A percentile compares a stretch with the other conserved stretches of the same genome.
Conservation (phyloP, 2,797 vertebrate species). For the Vireo griseus region DNA sequence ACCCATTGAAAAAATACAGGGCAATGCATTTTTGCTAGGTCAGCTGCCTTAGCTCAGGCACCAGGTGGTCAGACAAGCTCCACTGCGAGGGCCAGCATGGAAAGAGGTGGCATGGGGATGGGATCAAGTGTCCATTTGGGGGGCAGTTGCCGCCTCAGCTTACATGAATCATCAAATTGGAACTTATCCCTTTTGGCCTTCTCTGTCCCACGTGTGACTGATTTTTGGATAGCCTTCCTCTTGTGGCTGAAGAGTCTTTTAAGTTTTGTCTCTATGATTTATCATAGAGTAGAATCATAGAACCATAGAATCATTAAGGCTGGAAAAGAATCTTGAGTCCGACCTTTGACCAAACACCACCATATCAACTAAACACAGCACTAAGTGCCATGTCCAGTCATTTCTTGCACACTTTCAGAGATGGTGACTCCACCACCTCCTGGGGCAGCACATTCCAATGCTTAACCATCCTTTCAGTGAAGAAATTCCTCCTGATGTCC, state of each 20-base stretch:
- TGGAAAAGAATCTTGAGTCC: not conserved
- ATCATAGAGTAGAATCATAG: not conserved
- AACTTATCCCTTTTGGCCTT: not conserved
- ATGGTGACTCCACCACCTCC: not conserved
- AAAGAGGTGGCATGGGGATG: accelerated
- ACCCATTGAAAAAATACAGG: not conserved
- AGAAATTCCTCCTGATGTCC: not conserved
- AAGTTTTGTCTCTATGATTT: not conserved
- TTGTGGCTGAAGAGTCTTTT: not conserved
- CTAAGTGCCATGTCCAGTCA: not conserved
- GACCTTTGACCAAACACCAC: not conserved
- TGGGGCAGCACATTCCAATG: not conserved
- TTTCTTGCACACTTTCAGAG: not conserved
- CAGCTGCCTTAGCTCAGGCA: not conserved
- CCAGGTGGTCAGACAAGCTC: not conserved
- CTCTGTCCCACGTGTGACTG: not conserved
- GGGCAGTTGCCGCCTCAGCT: not conserved
- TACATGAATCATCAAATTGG: accelerated
- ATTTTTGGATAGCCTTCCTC: not conserved
- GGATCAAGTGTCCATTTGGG: not conserved
- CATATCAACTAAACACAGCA: not conserved
- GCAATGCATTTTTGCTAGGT: not conserved
- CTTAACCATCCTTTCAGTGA: not conserved
- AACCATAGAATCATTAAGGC: not conserved
- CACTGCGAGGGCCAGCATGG: not conserved